phyloP scores from a whole-genome alignment of 2,113 vertebrate species.

The Planiliza haematocheilus region DNA sequence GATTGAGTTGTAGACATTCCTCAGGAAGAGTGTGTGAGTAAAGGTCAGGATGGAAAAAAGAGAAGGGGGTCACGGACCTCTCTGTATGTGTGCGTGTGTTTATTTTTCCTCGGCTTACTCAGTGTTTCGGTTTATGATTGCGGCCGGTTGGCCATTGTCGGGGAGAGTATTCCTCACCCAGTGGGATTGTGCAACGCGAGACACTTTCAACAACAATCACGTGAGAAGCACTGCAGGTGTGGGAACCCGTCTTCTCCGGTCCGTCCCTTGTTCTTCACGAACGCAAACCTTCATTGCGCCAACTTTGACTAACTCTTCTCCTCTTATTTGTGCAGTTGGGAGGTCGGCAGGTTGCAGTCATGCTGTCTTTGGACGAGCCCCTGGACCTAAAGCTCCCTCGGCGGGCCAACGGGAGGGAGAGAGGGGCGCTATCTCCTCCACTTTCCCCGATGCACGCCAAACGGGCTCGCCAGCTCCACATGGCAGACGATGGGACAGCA shows the following conservation, averaged over 20 bases:
- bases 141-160: conserved; percentile 61
- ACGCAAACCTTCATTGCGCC: neutral
- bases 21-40: conserved; percentile 78
- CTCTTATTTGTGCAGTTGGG: conserved; percentile 74
- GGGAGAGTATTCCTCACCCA: conserved; percentile 38
- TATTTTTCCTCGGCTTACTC: conserved; percentile 65
- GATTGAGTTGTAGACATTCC: conserved; percentile 85
- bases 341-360: conserved; percentile 75
- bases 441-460: conserved; percentile 74
- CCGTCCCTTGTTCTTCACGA: neutral
- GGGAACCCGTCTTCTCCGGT: conserved; percentile 15
- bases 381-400: conserved; percentile 95
- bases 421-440: conserved; percentile 60
- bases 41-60: conserved; percentile 77
- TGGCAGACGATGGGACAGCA: conserved; percentile 84
- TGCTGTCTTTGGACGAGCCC: conserved; percentile 97
- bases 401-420: conserved; percentile 83
- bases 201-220: conserved; percentile 32
- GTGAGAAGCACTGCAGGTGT: conserved; percentile 58
- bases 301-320: conserved; percentile 3
- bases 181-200: conserved; percentile 52
- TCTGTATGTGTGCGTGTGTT: conserved; percentile 59
- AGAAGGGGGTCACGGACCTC: conserved; percentile 49
- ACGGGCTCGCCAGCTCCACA: conserved; percentile 82
- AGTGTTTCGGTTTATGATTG: conserved; percentile 62